A percentile compares a stretch with the other conserved stretches of the same genome.
phyloP scores from a whole-genome alignment of 2,113 vertebrate genomes.

The Gnathonemus longibarbis region DNA sequence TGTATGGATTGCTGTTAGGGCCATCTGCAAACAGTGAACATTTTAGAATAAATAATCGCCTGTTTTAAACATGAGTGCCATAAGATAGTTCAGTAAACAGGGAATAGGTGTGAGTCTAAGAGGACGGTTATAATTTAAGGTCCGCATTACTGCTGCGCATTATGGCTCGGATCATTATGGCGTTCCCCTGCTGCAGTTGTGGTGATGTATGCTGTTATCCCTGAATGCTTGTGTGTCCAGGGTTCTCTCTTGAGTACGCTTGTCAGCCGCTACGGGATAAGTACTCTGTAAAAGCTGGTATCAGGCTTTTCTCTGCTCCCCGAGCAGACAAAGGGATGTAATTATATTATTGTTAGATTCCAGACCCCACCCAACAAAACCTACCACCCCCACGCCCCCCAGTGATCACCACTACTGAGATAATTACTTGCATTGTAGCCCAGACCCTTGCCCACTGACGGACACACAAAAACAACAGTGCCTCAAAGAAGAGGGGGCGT shows the following conservation, averaged over 20 bases:
- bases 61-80: neutral
- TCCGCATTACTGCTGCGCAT: no score
- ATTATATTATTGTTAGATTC: constrained; percentile 72
- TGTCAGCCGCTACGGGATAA: constrained; percentile 53
- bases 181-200: neutral
- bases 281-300: constrained; percentile 70
- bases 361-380: constrained; percentile 39
- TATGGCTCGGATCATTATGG: neutral
- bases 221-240: neutral
- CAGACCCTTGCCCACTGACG: constrained; percentile 11
- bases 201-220: neutral
- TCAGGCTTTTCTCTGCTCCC: constrained; percentile 61
- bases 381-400: constrained; percentile 46
- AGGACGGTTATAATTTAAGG: neutral
- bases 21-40: neutral
- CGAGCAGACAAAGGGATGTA: constrained; percentile 64
- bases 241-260: neutral
- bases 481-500: constrained; percentile 16
- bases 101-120: neutral
- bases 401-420: constrained; percentile 56
- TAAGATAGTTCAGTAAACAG: neutral
- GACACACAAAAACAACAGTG: neutral
- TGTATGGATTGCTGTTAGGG: neutral
- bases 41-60: neutral
- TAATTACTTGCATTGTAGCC: constrained; percentile 68